Base-by-base conservation (phyloP, 1,140 invertebrate genomes). In the Drosophila miranda region DNA sequence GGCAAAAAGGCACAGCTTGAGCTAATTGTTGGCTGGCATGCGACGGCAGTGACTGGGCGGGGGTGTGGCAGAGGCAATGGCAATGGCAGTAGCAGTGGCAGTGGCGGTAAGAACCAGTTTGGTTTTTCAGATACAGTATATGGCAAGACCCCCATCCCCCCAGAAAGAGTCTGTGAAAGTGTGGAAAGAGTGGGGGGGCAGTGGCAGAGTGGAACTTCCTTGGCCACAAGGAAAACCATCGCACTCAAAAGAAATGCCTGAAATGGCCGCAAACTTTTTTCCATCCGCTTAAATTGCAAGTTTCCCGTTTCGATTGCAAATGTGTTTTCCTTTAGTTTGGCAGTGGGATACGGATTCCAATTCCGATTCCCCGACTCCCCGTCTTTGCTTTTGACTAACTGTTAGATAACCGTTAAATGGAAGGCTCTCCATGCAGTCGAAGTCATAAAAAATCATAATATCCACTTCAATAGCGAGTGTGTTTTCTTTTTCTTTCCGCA, bases 261-360 rank as follows among this genome's bases (percentile, higher is more conserved):
- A 73, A 81, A 81, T 81, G 71, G 78, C 68, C 43, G 55, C 73
- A 82, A 69, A 82, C 59, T 74, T 74, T 67, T 70, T 82, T 82
- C 28, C 78, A 81, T 58, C 78, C 78, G 82, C 80, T 82, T 82
- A 82, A 82, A 78, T 82, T 82, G 78, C 78, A 82, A 81, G 78
- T 78, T 82, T 82, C 78, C 78, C 77, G 78, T 82, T 82, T 82
- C 78, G 74, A 82, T 82, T 74, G 74, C 78, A 63, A 75, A 66
- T 59, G 60, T 57, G 59, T 44, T 71, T 64, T 60, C 54, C 60
- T 56, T 56, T 59, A 49, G 34, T 55, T 45, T 41, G 63, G 8
- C 30, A 41, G 44, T 68, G 46, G 66, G 66, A 56, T 68, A 56
- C 49, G 66, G 62, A 56, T 68, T 68, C 63, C 66, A 30, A 68